A percentile compares a stretch with the other conserved stretches of the same genome.
Evolutionary conservation across 2,888 invertebrate species (phyloP).

Genomic region (Sceliomorpha sp.): DNA sequence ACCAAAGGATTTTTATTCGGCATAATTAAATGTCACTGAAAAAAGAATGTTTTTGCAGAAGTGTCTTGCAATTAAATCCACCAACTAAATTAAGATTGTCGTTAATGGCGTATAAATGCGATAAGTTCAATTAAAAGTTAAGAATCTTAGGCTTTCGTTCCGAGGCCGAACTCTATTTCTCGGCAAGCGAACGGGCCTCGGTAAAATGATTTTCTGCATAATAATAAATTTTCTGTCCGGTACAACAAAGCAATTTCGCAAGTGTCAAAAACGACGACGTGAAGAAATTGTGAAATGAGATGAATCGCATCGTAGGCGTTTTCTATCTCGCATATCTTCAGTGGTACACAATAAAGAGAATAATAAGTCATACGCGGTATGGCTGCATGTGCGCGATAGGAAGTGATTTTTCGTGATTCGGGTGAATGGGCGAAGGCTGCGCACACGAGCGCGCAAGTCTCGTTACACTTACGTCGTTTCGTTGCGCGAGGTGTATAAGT

Average conservation of each 20-base stretch:
- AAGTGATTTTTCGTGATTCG: constrained; percentile 76
- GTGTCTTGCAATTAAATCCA: too few species aligned
- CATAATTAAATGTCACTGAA: too few species aligned
- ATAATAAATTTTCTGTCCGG: too few species aligned
- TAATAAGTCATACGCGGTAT: constrained; percentile 50
- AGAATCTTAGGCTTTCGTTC: too few species aligned
- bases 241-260: constrained; percentile 8
- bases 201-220: too few species aligned
- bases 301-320: constrained; percentile 42
- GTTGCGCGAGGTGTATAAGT: constrained; percentile 16
- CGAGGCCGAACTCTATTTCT: too few species aligned
- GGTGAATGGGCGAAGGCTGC: constrained; percentile 73
- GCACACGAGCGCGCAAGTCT: constrained; percentile 14
- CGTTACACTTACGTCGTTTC: constrained; percentile 35
- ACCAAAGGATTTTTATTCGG: too few species aligned
- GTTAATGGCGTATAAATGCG: too few species aligned
- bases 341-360: constrained; percentile 33
- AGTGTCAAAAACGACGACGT: constrained; percentile 44
- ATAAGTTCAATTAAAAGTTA: too few species aligned
- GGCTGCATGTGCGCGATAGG: constrained; percentile 19
- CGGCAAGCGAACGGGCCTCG: too few species aligned
- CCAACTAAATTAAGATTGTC: too few species aligned
- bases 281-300: constrained; percentile 24
- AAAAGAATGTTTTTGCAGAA: too few species aligned
- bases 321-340: constrained; percentile 33